Evolutionary conservation across 2,113 vertebrate species (phyloP).

Genomic region (Chloropsis hardwickii): DNA sequence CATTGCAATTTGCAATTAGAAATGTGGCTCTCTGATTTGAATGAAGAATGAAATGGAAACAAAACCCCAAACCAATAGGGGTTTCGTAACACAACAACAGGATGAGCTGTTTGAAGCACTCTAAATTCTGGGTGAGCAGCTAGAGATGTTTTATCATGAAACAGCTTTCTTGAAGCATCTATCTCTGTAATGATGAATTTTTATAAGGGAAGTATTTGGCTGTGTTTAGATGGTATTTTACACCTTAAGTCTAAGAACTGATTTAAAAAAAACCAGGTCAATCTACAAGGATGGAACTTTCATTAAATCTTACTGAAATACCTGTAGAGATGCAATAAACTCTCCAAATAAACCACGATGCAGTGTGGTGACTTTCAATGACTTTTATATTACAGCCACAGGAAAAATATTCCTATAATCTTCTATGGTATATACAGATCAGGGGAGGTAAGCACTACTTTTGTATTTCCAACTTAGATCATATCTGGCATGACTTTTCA

Average conservation of each 20-base stretch:
- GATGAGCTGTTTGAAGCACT: background rate
- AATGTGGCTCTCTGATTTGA: background rate
- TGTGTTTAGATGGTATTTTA: background rate
- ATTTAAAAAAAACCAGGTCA: background rate
- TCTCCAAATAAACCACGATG: background rate
- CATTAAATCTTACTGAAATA: background rate
- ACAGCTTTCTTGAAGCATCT: background rate
- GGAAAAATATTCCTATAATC: background rate
- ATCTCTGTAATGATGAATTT: background rate
- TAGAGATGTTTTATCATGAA: background rate
- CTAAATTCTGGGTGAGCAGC: background rate
- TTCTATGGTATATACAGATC: background rate
- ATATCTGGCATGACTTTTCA: background rate
- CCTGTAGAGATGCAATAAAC: background rate
- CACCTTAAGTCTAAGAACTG: rapidly evolving
- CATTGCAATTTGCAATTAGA: background rate
- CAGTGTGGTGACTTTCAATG: background rate
- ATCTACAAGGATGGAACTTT: background rate
- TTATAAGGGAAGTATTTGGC: background rate
- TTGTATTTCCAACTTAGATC: background rate
- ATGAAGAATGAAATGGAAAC: background rate
- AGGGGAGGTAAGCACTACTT: background rate
- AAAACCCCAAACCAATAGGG: background rate
- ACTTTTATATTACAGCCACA: background rate
- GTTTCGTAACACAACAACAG: background rate